Evolutionary conservation across 2,888 invertebrate species (phyloP), one percentile per base, ranked within the genome.

Genomic region (Epinotia demarniana): DNA sequence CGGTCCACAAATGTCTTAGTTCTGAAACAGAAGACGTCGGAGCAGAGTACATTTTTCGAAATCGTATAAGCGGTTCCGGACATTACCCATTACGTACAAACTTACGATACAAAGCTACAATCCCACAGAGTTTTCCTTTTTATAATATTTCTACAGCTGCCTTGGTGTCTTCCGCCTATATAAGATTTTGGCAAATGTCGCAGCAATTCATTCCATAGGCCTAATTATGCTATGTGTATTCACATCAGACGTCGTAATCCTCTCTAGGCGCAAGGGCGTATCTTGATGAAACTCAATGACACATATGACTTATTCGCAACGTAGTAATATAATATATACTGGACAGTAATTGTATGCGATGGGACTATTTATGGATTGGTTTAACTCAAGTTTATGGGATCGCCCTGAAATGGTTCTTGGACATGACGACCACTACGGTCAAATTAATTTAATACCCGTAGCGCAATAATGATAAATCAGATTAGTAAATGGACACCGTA

Each of bases 351-450:
- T 46, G 53, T 33, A 27, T 69, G 58, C 39, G 46, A 69, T n/a
- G n/a, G 6, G 23, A 16, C 58, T 23, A 46, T 69, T 69, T 58
- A 58, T 68, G 57, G 33, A 57, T 57, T 9, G 67, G 19, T 57
- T 67, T 57, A 67, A 67, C 39, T 67, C 67, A 67, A 57, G 55
- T 67, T 67, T 57, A 67, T 57, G 67, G 12, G 33, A 55, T 27
- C 60, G 27, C 33, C 4, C 19, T 18, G 60, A 9, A 16, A 19
- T 33, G 18, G 9, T 66, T 27, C 66, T 53, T n/a, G 53, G 53
- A 49, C 46, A 49, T 16, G 16, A 49, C 16, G 49, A 13, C 53
- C 53, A 53, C 23, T 53, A 53, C n/a, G 53, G 33, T 66, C 66
- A 66, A 66, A 66, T 66, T 53, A 66, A 66, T 66, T 46, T 49